Conservation (phyloP, 2,113 vertebrate species). For the Pionites leucogaster region DNA sequence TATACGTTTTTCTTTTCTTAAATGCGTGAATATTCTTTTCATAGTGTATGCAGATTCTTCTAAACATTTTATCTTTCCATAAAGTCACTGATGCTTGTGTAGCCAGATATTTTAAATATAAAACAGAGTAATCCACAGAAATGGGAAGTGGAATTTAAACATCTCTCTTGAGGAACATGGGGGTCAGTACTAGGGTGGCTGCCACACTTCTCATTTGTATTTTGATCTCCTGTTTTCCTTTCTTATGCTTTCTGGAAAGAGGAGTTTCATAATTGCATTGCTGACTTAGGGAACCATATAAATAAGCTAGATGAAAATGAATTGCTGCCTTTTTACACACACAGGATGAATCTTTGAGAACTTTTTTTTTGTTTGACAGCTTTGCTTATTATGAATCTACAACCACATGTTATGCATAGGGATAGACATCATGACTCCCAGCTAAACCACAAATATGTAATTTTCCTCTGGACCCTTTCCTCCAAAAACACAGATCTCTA, state of each 20-base stretch:
- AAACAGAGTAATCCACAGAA: not conserved
- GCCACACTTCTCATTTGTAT: not conserved
- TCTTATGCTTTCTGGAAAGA: not conserved
- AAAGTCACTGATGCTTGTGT: not conserved
- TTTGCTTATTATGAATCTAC: conserved; percentile 41
- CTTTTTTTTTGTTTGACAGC: conserved; percentile 9
- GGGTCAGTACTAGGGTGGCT: not conserved
- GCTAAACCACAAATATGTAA: conserved; percentile 56
- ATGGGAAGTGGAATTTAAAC: not conserved
- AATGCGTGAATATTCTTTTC: not conserved
- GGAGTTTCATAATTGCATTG: not conserved
- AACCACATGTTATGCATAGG: conserved; percentile 1
- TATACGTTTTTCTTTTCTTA: not conserved
- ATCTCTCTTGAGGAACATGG: not conserved
- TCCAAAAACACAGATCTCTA: conserved; percentile 45
- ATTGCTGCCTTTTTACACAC: not conserved
- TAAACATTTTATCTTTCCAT: not conserved
- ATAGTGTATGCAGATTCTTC: not conserved
- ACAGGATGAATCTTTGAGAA: not conserved
- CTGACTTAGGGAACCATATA: not conserved
- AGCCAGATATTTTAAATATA: not conserved
- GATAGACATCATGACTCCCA: conserved; percentile 58
- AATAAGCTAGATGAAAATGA: not conserved
- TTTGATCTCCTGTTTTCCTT: not conserved
- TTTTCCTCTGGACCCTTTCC: conserved; percentile 61